These are phyloP conservation scores for Mus minutoides DNA, from an alignment of 2,797 vertebrate genomes.

Conservation along the genomic window DNA sequence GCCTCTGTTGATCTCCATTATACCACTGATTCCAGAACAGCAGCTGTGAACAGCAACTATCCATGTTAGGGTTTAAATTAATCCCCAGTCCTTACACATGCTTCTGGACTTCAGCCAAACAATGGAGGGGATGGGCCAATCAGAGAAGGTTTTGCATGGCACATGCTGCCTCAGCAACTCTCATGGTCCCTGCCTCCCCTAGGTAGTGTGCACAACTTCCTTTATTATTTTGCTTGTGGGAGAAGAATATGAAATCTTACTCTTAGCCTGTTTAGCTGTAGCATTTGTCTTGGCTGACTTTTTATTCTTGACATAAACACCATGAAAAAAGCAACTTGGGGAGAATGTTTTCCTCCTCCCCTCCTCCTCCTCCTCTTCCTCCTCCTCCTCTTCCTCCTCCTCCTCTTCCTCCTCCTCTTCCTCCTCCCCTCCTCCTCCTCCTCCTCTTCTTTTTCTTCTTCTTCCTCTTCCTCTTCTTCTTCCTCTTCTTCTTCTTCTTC, in stretches of 20 bases:
- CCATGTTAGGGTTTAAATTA: neutral
- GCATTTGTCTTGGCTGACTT: neutral
- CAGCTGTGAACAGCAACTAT: neutral
- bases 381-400: too few species aligned
- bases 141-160: rapidly evolving
- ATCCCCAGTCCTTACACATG: rapidly evolving
- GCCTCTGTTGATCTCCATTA: rapidly evolving
- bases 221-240: neutral
- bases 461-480: too few species aligned
- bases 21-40: neutral
- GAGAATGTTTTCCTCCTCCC: too few species aligned
- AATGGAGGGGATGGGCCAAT: rapidly evolving
- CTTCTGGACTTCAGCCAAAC: neutral
- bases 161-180: rapidly evolving
- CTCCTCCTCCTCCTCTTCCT: neutral
- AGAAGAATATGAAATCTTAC: neutral
- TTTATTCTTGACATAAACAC: neutral
- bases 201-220: rapidly evolving
- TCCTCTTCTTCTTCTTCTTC: neutral
- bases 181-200: rapidly evolving
- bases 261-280: too few species aligned
- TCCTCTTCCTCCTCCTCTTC: too few species aligned
- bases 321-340: neutral
- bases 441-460: too few species aligned
- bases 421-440: too few species aligned